Conservation (phyloP, 2,113 vertebrate genomes). For the Xenus cinereus region DNA sequence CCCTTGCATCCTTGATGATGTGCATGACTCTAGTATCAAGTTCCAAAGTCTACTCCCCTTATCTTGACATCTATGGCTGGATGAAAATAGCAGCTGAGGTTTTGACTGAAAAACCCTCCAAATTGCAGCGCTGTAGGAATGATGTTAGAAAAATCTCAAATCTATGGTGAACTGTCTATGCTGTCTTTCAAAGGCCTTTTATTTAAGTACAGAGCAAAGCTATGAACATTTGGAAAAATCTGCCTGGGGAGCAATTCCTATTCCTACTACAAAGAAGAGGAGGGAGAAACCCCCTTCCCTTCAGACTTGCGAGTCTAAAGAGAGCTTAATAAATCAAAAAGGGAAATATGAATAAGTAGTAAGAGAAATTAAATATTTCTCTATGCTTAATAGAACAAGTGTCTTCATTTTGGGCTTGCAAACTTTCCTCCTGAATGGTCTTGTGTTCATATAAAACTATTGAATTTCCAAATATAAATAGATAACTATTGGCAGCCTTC, state of each 20-base stretch:
- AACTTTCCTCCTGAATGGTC: background rate
- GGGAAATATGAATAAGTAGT: background rate
- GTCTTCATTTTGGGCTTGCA: background rate
- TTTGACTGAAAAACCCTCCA: background rate
- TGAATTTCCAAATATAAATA: conserved; percentile 3
- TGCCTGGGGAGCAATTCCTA: background rate
- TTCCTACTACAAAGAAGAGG: background rate
- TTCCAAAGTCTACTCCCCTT: background rate
- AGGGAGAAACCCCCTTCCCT: background rate
- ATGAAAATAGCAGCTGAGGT: conserved; percentile 19
- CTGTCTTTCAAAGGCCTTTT: background rate
- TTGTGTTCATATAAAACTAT: background rate
- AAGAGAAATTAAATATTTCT: background rate
- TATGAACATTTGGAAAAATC: background rate
- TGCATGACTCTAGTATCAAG: background rate
- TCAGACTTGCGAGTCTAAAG: background rate
- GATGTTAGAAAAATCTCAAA: conserved; percentile 7
- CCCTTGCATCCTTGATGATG: background rate
- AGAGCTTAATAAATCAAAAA: background rate
- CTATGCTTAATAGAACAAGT: background rate
- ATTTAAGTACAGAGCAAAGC: conserved; percentile 1
- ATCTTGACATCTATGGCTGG: background rate
- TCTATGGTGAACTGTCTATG: background rate
- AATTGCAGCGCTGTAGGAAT: background rate
- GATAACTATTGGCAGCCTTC: background rate